These are phyloP conservation scores for Phyto melanocephala DNA, from an alignment of 2,888 invertebrate genomes.

Conservation along the genomic window DNA sequence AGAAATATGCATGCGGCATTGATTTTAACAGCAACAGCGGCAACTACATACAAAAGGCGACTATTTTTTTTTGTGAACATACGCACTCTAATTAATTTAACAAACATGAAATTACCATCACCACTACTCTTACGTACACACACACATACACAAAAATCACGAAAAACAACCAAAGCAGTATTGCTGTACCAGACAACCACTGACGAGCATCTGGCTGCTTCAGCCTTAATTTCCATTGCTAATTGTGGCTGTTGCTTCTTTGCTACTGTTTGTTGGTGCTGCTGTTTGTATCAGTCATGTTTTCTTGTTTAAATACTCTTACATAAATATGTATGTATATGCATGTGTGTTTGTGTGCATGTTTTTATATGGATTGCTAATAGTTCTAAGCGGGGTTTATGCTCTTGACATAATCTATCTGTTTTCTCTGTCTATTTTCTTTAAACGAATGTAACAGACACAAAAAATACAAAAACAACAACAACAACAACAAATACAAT, in stretches of 20 bases:
- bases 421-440: neutral
- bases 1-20: constrained; percentile 44
- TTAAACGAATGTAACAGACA: neutral
- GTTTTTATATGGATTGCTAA: constrained; percentile 9
- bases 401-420: constrained; percentile 44
- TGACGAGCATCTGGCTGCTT: constrained; percentile 19
- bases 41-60: constrained; percentile 5
- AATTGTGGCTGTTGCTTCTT: neutral
- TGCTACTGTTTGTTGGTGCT: neutral
- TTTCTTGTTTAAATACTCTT: neutral
- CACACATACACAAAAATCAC: neutral
- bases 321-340: neutral
- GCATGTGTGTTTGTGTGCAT: too few species aligned
- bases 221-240: constrained; percentile 6
- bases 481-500: neutral
- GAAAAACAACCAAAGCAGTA: neutral
- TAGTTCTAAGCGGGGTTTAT: constrained; percentile 21
- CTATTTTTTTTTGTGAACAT: constrained; percentile 15
- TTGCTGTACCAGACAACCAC: constrained; percentile 20
- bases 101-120: constrained; percentile 60
- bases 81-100: constrained; percentile 63
- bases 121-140: neutral
- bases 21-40: constrained; percentile 32
- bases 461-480: neutral
- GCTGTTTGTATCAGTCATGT: neutral